Evolutionary conservation across 2,888 invertebrate species (phyloP).

Genomic region (Ferdinandea cuprea): DNA sequence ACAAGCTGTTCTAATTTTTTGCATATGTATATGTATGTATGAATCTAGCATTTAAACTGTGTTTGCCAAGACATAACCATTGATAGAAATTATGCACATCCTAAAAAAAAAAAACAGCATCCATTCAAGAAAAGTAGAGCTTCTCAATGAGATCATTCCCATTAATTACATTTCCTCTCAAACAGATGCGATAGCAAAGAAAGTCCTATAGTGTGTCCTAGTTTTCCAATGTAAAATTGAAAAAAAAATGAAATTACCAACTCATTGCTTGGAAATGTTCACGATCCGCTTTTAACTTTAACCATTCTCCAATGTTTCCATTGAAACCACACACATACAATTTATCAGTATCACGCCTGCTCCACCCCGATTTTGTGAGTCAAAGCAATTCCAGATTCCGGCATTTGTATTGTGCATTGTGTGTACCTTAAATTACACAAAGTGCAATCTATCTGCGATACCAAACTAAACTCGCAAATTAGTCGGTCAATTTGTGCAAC

Average conservation of each 20-base stretch:
- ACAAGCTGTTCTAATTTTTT: too few species aligned
- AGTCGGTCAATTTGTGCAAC: conserved; percentile 68
- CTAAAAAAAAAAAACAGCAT: too few species aligned
- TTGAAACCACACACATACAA: not conserved
- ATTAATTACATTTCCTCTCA: not conserved
- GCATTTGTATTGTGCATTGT: not conserved
- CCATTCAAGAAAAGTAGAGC: not conserved
- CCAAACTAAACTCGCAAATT: conserved; percentile 63
- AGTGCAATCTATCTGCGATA: conserved; percentile 50
- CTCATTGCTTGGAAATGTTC: not conserved
- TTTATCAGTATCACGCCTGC: not conserved
- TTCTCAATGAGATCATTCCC: not conserved
- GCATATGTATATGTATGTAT: too few species aligned
- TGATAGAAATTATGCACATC: too few species aligned
- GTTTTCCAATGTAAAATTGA: conserved; percentile 18
- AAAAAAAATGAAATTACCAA: not conserved
- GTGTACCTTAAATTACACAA: conserved; percentile 9
- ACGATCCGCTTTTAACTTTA: not conserved
- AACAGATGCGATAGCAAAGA: not conserved
- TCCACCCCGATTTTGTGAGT: not conserved
- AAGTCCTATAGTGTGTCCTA: conserved; percentile 14
- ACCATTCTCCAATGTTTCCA: not conserved
- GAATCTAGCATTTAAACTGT: too few species aligned
- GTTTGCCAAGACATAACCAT: too few species aligned
- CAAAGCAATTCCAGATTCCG: conserved; percentile 41